Evolutionary conservation across 2,113 vertebrate species (phyloP).

Genomic region (Mola mola): DNA sequence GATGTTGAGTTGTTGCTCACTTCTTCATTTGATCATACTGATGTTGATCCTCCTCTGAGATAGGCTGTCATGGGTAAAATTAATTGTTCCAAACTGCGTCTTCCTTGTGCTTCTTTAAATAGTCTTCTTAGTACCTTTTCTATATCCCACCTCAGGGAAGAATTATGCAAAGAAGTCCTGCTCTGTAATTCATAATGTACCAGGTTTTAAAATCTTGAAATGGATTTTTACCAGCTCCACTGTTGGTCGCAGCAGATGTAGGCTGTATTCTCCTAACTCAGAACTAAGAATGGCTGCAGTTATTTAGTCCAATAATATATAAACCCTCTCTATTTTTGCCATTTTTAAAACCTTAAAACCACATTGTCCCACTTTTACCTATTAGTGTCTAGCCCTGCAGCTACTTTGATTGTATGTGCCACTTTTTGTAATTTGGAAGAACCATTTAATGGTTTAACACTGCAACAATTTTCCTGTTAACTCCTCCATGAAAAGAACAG

Average conservation of each 20-base stretch:
- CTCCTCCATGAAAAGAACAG: not conserved
- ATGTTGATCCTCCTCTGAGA: slow-evolving; percentile 43
- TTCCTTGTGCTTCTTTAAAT: slow-evolving; percentile 59
- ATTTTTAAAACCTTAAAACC: not conserved
- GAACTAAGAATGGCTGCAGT: too few relatives aligned
- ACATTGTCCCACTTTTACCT: not conserved
- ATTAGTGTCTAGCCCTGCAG: not conserved
- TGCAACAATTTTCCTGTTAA: not conserved
- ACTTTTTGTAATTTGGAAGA: not conserved
- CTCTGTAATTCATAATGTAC: slow-evolving; percentile 3
- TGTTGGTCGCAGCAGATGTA: not conserved
- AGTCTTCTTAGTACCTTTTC: slow-evolving; percentile 24
- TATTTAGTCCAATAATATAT: too few relatives aligned
- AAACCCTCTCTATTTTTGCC: not conserved
- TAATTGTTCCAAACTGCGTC: slow-evolving; percentile 43
- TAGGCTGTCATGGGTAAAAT: slow-evolving; percentile 51
- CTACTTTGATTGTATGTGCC: not conserved
- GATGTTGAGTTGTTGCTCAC: slow-evolving; percentile 13
- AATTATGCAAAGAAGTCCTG: slow-evolving; percentile 21
- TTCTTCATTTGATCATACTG: slow-evolving; percentile 21
- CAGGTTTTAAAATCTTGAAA: slow-evolving; percentile 34
- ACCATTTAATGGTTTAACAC: not conserved
- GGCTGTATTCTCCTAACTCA: not conserved
- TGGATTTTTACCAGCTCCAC: slow-evolving; percentile 28
- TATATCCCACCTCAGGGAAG: slow-evolving; percentile 8